These are phyloP conservation scores for Callosobruchus maculatus DNA, from an alignment of 2,888 invertebrate species.

Conservation along the genomic window DNA sequence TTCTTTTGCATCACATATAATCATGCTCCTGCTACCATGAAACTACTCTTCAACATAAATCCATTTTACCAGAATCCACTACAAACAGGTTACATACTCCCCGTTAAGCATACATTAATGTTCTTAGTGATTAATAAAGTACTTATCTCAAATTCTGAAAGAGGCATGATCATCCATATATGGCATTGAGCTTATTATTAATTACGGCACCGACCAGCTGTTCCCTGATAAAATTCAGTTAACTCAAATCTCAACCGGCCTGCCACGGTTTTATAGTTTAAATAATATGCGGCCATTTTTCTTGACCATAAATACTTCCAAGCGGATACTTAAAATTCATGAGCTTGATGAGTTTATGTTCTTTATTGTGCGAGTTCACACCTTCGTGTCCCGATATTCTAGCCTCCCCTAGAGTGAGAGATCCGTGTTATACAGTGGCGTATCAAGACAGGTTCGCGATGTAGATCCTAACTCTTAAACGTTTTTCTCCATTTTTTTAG, in stretches of 20 bases:
- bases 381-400: not conserved
- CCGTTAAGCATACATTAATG: not conserved
- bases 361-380: not conserved
- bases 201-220: not conserved
- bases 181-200: not conserved
- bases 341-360: not conserved
- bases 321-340: not conserved
- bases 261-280: not conserved
- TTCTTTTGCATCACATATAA: too few species aligned
- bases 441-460: not conserved
- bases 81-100: too few species aligned
- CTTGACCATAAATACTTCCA: not conserved
- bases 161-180: not conserved
- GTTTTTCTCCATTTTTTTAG: too few species aligned
- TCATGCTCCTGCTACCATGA: too few species aligned
- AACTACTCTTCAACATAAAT: too few species aligned
- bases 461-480: too few species aligned
- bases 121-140: not conserved
- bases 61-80: too few species aligned
- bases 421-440: not conserved
- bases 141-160: not conserved
- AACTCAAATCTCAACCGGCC: not conserved
- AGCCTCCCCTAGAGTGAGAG: not conserved
- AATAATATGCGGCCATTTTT: not conserved
- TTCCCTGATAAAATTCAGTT: not conserved